Evolutionary conservation across 2,113 vertebrate species (phyloP), one percentile per base, ranked within the genome.

Genomic region (Nerophis lumbriciformis): DNA sequence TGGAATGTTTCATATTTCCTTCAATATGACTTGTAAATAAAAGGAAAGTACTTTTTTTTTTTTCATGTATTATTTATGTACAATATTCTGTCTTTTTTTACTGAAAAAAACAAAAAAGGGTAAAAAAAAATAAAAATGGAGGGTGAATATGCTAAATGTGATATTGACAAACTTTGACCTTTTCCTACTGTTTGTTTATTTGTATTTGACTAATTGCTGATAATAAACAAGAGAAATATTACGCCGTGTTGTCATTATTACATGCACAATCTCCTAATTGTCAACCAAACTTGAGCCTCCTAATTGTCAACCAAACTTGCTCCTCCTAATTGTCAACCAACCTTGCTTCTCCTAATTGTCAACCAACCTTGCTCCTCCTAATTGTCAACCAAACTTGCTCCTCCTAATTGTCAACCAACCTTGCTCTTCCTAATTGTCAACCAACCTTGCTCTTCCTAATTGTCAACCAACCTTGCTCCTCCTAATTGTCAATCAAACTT

Each of bases 21-120:
- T 59, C 88, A 76, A 83, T 93, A 93, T 94, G 88, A 89, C 90
- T 94, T 97, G 92, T 95, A 95, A 92, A 96, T 95, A 90, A 74
- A 78, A 60, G 82, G 90, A 85, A 85, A 88, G 88, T 89, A 84
- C 75, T 2, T 28, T 82, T 91, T 2, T 28, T 82, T 91, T 90
- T 72, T 66, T 57, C 14, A 66, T 92, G 90, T 93, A 85, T 92
- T 92, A 91, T 90, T 90, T 89, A 81, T 94, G 92, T 94, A 92
- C 84, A 78, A 92, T 93, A 92, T 81, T 89, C 83, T 42, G 91
- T 62, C 88, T 93, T 75, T 75, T 91, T 89, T 90, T 85, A 93
- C 91, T 67, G 84, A 88, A 80, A 68, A 63, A 64, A 16, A 65
- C 59, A 59, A 79, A 74, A 66, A 54, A 48, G 0, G 50, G 50